These are phyloP conservation scores for Maniola jurtina DNA, from an alignment of 1,140 invertebrate species.

Conservation along the genomic window DNA sequence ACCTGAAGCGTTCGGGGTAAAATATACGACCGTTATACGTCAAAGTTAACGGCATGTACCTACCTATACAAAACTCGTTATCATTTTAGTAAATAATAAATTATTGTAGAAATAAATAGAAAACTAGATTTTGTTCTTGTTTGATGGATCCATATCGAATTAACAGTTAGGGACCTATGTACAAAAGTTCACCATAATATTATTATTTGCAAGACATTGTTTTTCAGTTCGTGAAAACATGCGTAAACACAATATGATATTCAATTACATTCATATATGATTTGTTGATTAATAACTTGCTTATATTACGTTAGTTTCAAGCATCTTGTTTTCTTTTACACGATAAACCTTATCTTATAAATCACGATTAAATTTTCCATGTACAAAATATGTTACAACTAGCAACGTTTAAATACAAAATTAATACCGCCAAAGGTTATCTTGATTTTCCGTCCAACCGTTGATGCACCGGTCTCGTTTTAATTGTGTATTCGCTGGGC, in stretches of 20 bases:
- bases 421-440: slow-evolving; percentile 55
- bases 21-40: slow-evolving; percentile 57
- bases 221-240: no score
- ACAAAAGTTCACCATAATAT: no score
- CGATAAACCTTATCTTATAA: slow-evolving; percentile 18
- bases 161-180: no score
- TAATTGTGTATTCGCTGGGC: slow-evolving; percentile 66
- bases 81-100: neutral
- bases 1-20: slow-evolving; percentile 32
- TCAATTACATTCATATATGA: no score
- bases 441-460: slow-evolving; percentile 61
- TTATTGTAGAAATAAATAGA: neutral
- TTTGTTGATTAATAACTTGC: no score
- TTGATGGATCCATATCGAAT: no score
- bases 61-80: slow-evolving; percentile 13
- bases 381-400: slow-evolving; percentile 26
- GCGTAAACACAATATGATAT: no score
- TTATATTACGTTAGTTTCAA: no score
- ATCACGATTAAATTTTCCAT: slow-evolving; percentile 13
- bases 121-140: no score
- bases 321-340: neutral
- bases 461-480: slow-evolving; percentile 62
- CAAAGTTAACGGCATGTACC: slow-evolving; percentile 33
- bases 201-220: no score
- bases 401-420: slow-evolving; percentile 22